Evolutionary conservation across 2,797 vertebrate genomes (phyloP), one percentile per base, ranked within the genome.

Genomic region (Orestias chungarensis): DNA sequence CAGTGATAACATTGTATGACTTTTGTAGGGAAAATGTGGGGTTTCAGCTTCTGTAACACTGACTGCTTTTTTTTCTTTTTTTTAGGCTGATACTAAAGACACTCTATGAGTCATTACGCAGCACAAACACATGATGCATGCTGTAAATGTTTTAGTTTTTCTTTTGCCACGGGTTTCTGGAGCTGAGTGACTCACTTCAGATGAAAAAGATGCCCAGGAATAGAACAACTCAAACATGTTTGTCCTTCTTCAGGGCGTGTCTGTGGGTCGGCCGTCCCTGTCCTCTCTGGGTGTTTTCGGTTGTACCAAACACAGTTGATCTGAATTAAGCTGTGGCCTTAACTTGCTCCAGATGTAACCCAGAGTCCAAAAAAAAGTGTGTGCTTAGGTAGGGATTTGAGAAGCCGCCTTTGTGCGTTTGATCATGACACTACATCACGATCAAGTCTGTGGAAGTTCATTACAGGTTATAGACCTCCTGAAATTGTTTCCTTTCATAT

Each of bases 61-160:
- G 12, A n/a, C 33, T 0, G 29, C n/a, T 49, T 49, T 12, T 25
- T 2, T 46, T 0, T 1, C 6, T 44, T 4, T 49, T 49, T 47
- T 78, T 71, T 8, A 44, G 1, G 66, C 25, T 78, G 73, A 88
- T 80, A 87, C 74, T 23, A 0, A 42, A 33, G 47, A 50, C 42
- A 31, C 38, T 18, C 10, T 25, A 6, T 91, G 88, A 92, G 72
- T 91, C 90, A 92, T 76, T 50, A 23, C 0, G 11, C 6, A 25
- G 14, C 40, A 12, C 3, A 62, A 17, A 65, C n/a, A 44, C 33
- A 31, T 29, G 35, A 33, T 38, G 33, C 15, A 17, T 31, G 23
- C 1, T 1, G 9, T 52, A 64, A 54, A 77, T 54, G 23, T 70
- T 70, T 82, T 74, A 50, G 23, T 70, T 70, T 82, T 74, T 42